Conservation (phyloP, 2,113 vertebrate species). For the Neolamprologus modestus region DNA sequence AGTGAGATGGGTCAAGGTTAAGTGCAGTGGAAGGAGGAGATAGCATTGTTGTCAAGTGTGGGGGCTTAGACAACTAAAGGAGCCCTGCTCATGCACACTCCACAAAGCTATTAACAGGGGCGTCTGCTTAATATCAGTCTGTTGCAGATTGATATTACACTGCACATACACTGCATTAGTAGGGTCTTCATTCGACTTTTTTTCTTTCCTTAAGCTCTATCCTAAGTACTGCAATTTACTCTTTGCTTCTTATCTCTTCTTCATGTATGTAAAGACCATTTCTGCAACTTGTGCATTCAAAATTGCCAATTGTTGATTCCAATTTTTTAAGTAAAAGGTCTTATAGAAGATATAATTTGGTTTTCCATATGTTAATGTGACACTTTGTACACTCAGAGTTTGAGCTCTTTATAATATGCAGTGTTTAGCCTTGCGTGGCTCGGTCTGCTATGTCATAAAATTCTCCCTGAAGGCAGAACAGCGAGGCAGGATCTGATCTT, state of each 20-base stretch:
- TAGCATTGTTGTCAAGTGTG: background rate
- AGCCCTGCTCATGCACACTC: background rate
- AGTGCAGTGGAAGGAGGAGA: background rate
- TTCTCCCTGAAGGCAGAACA: constrained; percentile 13
- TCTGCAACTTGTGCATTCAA: background rate
- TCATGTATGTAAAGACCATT: background rate
- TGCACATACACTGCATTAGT: background rate
- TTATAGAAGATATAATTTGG: background rate
- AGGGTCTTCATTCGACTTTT: background rate
- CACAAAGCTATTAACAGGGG: background rate
- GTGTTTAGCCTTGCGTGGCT: background rate
- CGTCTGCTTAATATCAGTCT: background rate
- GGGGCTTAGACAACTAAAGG: background rate
- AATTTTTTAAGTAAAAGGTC: accelerated
- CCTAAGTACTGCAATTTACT: background rate
- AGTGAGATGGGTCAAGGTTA: background rate
- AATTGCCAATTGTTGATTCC: background rate
- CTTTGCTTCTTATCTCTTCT: background rate
- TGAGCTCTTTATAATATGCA: background rate
- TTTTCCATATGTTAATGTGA: background rate
- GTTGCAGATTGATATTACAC: background rate
- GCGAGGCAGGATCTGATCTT: constrained; percentile 28
- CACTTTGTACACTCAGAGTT: background rate
- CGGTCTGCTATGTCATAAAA: background rate
- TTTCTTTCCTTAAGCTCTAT: background rate